phyloP scores from a whole-genome alignment of 2,797 vertebrate genomes.

The Mus spretus region DNA sequence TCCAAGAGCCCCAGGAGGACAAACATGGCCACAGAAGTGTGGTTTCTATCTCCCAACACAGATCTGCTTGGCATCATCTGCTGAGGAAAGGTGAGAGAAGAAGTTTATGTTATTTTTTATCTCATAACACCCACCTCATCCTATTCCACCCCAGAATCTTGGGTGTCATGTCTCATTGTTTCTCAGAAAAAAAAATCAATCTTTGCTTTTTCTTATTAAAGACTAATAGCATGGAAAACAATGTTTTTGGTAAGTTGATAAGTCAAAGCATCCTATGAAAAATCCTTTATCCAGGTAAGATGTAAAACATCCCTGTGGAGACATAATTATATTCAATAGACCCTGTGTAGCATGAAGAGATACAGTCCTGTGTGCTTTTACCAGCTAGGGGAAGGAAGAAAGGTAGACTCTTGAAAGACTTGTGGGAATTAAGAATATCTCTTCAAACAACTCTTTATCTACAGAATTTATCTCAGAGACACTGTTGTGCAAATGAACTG shows the following conservation, averaged over 20 bases:
- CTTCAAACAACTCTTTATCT: not conserved
- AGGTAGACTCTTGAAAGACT: not conserved
- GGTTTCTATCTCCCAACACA: not conserved
- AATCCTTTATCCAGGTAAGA: not conserved
- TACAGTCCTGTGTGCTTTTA: not conserved
- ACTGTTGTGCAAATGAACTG: not conserved
- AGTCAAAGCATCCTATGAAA: not conserved
- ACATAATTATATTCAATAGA: not conserved
- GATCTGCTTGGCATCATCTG: not conserved
- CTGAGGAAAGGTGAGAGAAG: not conserved
- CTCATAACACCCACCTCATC: not conserved
- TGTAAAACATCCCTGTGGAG: not conserved
- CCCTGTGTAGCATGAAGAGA: not conserved
- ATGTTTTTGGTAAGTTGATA: not conserved
- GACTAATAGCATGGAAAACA: not conserved
- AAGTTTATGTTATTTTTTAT: not conserved
- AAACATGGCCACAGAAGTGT: not conserved
- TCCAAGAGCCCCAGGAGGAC: conserved; percentile 25
- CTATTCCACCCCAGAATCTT: not conserved
- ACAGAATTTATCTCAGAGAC: not conserved
- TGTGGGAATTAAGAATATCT: not conserved
- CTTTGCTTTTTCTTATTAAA: not conserved
- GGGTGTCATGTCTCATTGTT: not conserved
- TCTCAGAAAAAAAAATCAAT: not conserved
- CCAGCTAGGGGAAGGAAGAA: not conserved